Conservation (phyloP, 2,797 vertebrate species). For the Streptopelia turtur region DNA sequence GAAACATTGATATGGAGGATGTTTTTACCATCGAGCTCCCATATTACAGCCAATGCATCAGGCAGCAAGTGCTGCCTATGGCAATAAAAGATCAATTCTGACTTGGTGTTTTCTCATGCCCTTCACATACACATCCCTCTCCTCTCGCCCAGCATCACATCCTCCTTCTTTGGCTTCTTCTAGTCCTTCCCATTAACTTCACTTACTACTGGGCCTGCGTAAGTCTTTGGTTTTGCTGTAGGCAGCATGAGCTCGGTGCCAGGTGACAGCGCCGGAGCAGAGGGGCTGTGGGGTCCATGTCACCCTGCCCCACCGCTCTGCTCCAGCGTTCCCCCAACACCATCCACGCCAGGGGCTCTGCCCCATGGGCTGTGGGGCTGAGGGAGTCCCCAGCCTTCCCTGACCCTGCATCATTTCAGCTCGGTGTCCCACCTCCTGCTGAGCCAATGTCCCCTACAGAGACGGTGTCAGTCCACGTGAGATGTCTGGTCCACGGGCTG, state of each 20-base stretch:
- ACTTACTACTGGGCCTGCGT: not conserved
- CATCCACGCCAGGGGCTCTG: fast-evolving
- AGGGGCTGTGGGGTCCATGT: fast-evolving
- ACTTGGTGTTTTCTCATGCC: not conserved
- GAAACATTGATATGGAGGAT: too few relatives aligned
- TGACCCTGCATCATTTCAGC: not conserved
- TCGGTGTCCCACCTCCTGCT: not conserved
- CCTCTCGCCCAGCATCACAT: not conserved
- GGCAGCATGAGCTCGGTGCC: not conserved
- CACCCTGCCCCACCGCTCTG: not conserved
- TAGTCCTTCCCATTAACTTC: not conserved
- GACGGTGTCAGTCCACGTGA: fast-evolving
- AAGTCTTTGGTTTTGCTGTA: not conserved
- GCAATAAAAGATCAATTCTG: not conserved
- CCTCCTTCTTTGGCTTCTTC: not conserved
- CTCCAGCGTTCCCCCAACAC: fast-evolving
- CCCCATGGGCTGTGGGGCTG: not conserved
- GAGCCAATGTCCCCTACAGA: not conserved
- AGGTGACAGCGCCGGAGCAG: not conserved
- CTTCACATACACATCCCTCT: not conserved
- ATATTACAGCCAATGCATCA: not conserved
- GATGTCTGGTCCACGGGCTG: fast-evolving
- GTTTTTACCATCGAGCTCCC: not conserved
- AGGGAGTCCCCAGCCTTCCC: not conserved
- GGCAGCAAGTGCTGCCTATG: not conserved